phyloP scores from a whole-genome alignment of 2,888 invertebrate genomes.

The Leptopterna dolabrata region DNA sequence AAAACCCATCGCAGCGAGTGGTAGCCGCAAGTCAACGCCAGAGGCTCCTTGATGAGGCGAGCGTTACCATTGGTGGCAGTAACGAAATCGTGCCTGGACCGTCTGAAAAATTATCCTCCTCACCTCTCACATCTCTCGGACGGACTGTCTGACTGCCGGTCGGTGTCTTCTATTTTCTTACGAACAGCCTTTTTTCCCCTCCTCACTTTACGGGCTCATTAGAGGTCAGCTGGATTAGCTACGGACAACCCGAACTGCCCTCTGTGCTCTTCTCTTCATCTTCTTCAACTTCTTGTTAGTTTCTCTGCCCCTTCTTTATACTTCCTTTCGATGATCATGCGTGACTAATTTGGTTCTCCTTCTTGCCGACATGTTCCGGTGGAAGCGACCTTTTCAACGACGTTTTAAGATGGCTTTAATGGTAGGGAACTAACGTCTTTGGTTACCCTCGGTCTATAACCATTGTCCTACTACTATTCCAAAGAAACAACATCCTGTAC shows the following conservation, averaged over 20 bases:
- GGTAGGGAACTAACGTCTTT: not conserved
- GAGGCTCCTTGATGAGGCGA: slow-evolving; percentile 13
- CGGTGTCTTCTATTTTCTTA: not conserved
- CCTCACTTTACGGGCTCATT: slow-evolving; percentile 18
- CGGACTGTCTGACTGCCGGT: not conserved
- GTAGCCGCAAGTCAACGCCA: not conserved
- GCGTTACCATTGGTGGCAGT: slow-evolving; percentile 11
- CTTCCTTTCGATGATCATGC: not conserved
- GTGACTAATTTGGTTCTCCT: not conserved
- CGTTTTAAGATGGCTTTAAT: not conserved
- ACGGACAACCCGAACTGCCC: slow-evolving; percentile 33
- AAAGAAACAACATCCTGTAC: too few relatives aligned
- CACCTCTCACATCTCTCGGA: slow-evolving; percentile 7
- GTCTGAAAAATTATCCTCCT: slow-evolving; percentile 28
- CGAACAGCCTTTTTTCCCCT: not conserved
- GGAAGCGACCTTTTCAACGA: not conserved
- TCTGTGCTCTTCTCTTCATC: not conserved
- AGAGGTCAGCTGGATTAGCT: slow-evolving; percentile 40
- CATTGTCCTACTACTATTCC: too few relatives aligned
- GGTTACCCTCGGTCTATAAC: not conserved
- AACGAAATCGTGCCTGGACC: slow-evolving; percentile 37
- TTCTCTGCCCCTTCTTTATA: not conserved
- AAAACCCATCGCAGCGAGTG: not conserved
- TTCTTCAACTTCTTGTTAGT: slow-evolving; percentile 13
- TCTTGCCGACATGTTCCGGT: not conserved